Evolutionary conservation across 2,113 vertebrate genomes (phyloP).

Genomic region (Sinosuthora webbiana): DNA sequence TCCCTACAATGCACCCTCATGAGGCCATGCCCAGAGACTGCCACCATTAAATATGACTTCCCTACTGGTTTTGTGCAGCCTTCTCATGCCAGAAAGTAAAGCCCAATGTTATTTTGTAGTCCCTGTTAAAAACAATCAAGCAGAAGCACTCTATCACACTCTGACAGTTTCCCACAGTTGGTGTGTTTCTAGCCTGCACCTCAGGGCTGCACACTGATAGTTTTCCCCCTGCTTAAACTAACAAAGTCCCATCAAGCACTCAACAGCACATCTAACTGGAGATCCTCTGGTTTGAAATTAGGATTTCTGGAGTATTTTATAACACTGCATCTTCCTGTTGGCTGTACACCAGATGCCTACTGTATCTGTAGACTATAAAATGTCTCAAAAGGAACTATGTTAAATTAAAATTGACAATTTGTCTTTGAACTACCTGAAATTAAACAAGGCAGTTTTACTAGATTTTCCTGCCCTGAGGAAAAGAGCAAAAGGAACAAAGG

Average conservation of each 20-base stretch:
- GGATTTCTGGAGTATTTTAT: constrained; percentile 7
- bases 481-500: constrained; percentile 66
- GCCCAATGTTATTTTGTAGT: neutral
- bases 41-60: neutral
- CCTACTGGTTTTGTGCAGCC: neutral
- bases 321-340: constrained; percentile 49
- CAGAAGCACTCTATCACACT: neutral
- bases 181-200: neutral
- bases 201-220: neutral
- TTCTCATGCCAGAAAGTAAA: neutral
- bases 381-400: constrained; percentile 55
- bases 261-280: neutral
- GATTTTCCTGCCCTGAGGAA: constrained; percentile 69
- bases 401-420: constrained; percentile 71
- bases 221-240: neutral
- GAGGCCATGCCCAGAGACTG: neutral
- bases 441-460: constrained; percentile 67
- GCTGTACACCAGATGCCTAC: constrained; percentile 58
- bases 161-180: neutral
- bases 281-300: neutral
- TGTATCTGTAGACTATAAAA: constrained; percentile 62
- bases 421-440: constrained; percentile 69
- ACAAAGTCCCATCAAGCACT: neutral
- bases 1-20: neutral
- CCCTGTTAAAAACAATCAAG: neutral